Evolutionary conservation across 2,797 vertebrate species (phyloP).

Genomic region (Hydrophis major): DNA sequence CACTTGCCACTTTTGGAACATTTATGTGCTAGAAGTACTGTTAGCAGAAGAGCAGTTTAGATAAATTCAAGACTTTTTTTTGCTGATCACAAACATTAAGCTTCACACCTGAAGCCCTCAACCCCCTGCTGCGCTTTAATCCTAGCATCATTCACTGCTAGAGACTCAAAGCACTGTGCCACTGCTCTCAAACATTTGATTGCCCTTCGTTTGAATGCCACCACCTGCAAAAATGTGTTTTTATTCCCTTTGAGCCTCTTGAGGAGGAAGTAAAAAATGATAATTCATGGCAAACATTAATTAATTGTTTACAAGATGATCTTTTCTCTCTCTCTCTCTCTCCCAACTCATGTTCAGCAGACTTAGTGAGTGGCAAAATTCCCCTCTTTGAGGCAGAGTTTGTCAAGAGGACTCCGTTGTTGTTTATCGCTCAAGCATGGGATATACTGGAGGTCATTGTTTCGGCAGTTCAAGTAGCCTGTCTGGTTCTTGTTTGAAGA

Average conservation of each 20-base stretch:
- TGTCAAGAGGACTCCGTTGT: constrained; percentile 79
- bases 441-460: constrained; percentile 76
- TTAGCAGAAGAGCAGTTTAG: constrained; percentile 87
- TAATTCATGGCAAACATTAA: constrained; percentile 88
- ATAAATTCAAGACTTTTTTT: constrained; percentile 81
- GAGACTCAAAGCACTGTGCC: constrained; percentile 80
- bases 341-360: constrained; percentile 76
- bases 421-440: constrained; percentile 76
- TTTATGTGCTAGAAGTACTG: constrained; percentile 85
- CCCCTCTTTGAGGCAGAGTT: constrained; percentile 74
- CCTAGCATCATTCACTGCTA: constrained; percentile 86
- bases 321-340: constrained; percentile 75
- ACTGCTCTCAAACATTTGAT: constrained; percentile 86
- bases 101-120: constrained; percentile 88
- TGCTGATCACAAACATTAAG: constrained; percentile 86
- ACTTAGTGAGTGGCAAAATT: constrained; percentile 77
- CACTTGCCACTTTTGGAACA: constrained; percentile 84
- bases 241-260: constrained; percentile 85
- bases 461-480: constrained; percentile 76
- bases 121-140: constrained; percentile 83
- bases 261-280: constrained; percentile 87
- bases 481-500: constrained; percentile 74
- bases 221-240: constrained; percentile 92
- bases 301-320: constrained; percentile 88
- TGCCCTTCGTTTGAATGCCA: constrained; percentile 87